A percentile compares a stretch with the other conserved stretches of the same genome.
phyloP scores from a whole-genome alignment of 2,113 vertebrate genomes.

The Antechinus stuartii region DNA sequence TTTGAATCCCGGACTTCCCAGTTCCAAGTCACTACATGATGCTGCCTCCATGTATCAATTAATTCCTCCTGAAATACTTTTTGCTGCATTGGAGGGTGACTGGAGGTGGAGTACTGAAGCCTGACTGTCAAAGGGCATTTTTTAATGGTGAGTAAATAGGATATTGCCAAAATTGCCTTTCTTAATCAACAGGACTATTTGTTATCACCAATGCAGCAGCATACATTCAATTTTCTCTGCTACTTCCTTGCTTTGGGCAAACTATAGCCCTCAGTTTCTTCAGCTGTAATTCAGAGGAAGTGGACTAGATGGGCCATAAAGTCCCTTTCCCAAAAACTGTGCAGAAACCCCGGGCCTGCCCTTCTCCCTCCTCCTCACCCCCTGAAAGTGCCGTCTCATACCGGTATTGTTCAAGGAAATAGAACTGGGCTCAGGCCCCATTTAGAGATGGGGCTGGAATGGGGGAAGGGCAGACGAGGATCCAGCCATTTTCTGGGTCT shows the following conservation, averaged over 20 bases:
- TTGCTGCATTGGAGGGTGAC: no score
- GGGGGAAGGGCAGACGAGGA: neutral
- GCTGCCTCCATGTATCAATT: no score
- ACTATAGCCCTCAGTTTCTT: neutral
- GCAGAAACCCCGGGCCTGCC: neutral
- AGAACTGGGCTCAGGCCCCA: neutral
- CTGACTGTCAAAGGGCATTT: no score
- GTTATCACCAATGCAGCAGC: conserved; percentile 14
- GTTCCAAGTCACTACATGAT: no score
- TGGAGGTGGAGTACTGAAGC: no score
- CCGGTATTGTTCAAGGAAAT: neutral
- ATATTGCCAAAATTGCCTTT: conserved; percentile 37
- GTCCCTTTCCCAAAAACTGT: neutral
- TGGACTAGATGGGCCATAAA: neutral
- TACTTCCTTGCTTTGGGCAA: neutral
- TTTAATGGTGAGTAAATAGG: neutral
- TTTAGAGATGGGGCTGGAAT: neutral
- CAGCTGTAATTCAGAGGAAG: neutral
- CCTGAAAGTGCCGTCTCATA: neutral
- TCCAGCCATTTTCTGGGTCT: neutral
- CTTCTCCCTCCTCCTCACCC: conserved; percentile 6
- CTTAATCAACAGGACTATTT: conserved; percentile 17
- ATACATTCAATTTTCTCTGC: neutral
- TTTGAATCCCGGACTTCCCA: no score
- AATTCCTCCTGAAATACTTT: no score